Evolutionary conservation across 2,113 vertebrate genomes (phyloP), one percentile per base, ranked within the genome.

Genomic region (Hyaena hyaena): DNA sequence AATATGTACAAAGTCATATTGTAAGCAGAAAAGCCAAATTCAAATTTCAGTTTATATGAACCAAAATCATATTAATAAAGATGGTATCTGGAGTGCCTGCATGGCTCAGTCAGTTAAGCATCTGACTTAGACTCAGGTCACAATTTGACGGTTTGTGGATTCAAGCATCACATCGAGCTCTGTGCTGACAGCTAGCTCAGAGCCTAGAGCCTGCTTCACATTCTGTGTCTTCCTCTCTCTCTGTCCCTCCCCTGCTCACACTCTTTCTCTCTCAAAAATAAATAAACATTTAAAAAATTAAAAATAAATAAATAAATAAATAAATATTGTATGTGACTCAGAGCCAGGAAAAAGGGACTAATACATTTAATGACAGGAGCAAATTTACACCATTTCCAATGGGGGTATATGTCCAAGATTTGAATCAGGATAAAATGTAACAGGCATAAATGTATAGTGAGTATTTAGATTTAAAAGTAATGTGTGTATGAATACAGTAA

Each of bases 21-120:
- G 19, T 43, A 74, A 86, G n/a, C 31, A 35, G 11, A 28, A 45
- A 26, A 92, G 69, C 3, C 86, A 73, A 93, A 66, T 73, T 77
- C 19, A 1, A 81, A 83, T 89, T 39, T 87, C 63, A 96, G 81
- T 84, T 97, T 87, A 48, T 80, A 76, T 88, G 50, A 94, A 90
- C 74, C 43, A 23, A 96, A 84, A 43, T 88, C 39, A 39, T 53
- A 10, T 90, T 93, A 68, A 89, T 81, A 76, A 84, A 94, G 17
- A 82, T 2, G 48, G 5, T 35, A 8, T 45, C 58, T 61, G 21
- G 21, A 2, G 58, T 8, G 7, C 58, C 58, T 61, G 21, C 7
- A 21, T 61, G 8, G 21, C 58, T 61, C 58, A 61, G 58, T 61
- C 58, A 61, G 21, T 23, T 2, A 61, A 61, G 58, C 58, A 61